Evolutionary conservation across 2,888 invertebrate species (phyloP).

Genomic region (Zaprionus bogoriensis): DNA sequence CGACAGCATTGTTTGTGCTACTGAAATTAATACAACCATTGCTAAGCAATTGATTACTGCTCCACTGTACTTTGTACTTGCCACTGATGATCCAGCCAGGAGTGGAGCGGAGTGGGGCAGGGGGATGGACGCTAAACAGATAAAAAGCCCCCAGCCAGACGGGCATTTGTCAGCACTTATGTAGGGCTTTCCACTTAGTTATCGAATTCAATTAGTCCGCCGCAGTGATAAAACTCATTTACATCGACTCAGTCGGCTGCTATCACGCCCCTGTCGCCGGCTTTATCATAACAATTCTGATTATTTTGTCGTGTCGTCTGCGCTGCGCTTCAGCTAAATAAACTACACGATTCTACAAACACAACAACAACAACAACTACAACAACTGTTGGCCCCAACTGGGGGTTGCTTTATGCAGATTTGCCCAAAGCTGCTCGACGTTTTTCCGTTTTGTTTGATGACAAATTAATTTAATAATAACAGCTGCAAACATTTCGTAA

Average conservation of each 20-base stretch:
- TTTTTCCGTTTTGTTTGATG: constrained; percentile 63
- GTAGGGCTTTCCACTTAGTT: constrained; percentile 54
- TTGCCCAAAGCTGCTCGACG: constrained; percentile 13
- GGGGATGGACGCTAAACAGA: too few relatives aligned
- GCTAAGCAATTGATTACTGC: constrained; percentile 71
- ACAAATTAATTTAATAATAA: constrained; percentile 77
- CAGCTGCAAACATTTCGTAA: constrained; percentile 77
- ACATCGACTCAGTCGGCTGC: constrained; percentile 47
- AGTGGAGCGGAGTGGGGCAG: not conserved
- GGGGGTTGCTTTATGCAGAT: constrained; percentile 69
- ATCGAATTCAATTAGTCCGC: constrained; percentile 72
- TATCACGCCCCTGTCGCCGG: constrained; percentile 39
- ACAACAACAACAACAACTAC: too few relatives aligned
- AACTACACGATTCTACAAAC: too few relatives aligned
- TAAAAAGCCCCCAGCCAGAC: constrained; percentile 9
- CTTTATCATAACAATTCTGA: constrained; percentile 74
- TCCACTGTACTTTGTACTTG: constrained; percentile 68
- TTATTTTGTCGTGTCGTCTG: constrained; percentile 76
- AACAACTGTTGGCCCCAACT: constrained; percentile 41
- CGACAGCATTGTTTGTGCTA: constrained; percentile 41
- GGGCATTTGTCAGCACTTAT: constrained; percentile 52
- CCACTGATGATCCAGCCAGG: constrained; percentile 52
- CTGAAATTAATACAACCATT: constrained; percentile 56
- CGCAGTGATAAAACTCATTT: constrained; percentile 67
- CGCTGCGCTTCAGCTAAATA: constrained; percentile 49